Evolutionary conservation across 2,113 vertebrate species (phyloP), one percentile per base, ranked within the genome.

Genomic region (Tylochromis polylepis): DNA sequence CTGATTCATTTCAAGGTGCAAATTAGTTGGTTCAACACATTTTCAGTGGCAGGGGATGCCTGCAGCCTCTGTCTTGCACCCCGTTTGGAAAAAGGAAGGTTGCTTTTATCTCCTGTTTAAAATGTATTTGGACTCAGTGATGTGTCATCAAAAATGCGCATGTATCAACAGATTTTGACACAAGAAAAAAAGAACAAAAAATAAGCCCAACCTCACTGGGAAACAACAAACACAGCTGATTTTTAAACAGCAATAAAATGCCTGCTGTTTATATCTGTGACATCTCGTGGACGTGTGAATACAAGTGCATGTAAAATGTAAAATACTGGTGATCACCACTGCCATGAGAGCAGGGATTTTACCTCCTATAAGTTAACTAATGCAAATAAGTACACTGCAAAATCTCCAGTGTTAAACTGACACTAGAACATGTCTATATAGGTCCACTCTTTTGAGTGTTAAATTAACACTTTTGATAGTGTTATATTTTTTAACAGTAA

Each of bases 1-100:
- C 6, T 82, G 85, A 90, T 82, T 91, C 22, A 84, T 90, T 77
- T 86, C 55, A 78, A 83, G 81, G 60, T 87, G 85, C 86, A 88
- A 84, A 89, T 83, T 38, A 90, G 59, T 82, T 85, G 29, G 24
- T 75, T 77, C 79, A 85, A 87, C 43, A 60, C 80, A 24, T 88
- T 80, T 82, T 70, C 27, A 46, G 53, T 12, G 5, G 31, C 8
- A 43, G 20, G 41, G 29, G 60, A 18, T 24, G 80, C 41, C 4
- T 31, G 5, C 41, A 78, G 51, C 43, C 75, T 57, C 36, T 60
- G 14, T 31, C 16, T 20, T 75, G 24, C 70, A 75, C 43, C 70
- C 72, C 11, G 3, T 77, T 53, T 77, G 27, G 46, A 77, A 53
- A 53, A 77, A 72, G 43, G 22, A 53, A 29, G 31, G 49, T 38